Percentiles rank a stretch among this genome's conserved stretches.
Conservation (phyloP, 2,888 invertebrate species). For the Smittia aterrima region DNA sequence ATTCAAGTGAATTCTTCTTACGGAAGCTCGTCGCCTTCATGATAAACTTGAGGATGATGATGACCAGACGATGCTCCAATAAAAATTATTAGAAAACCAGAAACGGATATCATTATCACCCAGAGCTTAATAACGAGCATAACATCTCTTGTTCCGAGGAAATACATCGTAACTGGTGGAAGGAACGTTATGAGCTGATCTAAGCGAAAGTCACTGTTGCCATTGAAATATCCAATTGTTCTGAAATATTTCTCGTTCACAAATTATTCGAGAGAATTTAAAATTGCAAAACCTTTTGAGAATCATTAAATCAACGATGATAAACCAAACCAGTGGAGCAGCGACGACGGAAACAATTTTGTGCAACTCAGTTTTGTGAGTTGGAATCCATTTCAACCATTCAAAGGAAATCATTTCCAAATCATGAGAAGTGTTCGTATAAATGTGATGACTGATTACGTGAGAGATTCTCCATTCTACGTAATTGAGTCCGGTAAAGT, state of each 20-base stretch:
- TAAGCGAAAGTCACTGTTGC: constrained; percentile 44
- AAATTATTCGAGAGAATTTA: neutral
- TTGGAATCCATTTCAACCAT: constrained; percentile 63
- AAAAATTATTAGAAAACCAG: constrained; percentile 61
- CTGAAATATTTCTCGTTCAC: neutral
- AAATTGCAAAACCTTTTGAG: neutral
- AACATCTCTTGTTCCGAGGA: constrained; percentile 48
- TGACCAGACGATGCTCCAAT: constrained; percentile 74
- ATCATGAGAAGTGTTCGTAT: constrained; percentile 74
- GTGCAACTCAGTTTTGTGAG: neutral
- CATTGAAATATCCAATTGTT: neutral
- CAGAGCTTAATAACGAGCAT: constrained; percentile 53
- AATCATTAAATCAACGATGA: constrained; percentile 53
- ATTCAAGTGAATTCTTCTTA: constrained; percentile 47
- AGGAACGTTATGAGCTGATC: constrained; percentile 54
- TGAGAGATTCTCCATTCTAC: constrained; percentile 59
- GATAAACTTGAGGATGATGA: constrained; percentile 75
- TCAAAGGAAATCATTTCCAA: constrained; percentile 67
- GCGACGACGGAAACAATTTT: neutral
- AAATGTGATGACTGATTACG: constrained; percentile 73
- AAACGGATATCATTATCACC: constrained; percentile 57
- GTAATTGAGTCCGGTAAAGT: constrained; percentile 61
- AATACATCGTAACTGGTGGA: constrained; percentile 54
- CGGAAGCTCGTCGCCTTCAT: constrained; percentile 72
- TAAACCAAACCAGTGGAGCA: neutral